Evolutionary conservation across 2,113 vertebrate genomes (phyloP), one percentile per base, ranked within the genome.

Genomic region (Microcebus griseorufus): DNA sequence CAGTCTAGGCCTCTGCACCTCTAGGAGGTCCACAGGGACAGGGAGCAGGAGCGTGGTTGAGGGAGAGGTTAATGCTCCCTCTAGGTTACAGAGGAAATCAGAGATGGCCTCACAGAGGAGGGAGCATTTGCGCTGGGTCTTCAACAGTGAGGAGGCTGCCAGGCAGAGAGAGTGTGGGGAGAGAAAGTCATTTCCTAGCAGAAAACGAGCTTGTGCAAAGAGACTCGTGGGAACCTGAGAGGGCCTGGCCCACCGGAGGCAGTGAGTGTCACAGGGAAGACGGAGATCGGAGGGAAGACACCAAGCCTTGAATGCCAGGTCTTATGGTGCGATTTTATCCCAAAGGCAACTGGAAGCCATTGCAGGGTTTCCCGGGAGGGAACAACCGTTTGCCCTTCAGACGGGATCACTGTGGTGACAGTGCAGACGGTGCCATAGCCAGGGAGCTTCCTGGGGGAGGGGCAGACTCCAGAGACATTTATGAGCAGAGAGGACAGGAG

Each of bases 11-110:
- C 17, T 23, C 34, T 29, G 27, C 2, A 32, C 16, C 70, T 53
- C 29, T 2, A 53, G 88, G 39, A 32, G 34, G 25, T 60, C 62
- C 22, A 81, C 76, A 81, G n/a, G 88, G 11, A 72, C 6, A 7
- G 45, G 9, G 2, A 55, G 5, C 27, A 8, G 67, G 53, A 76
- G 39, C 34, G 0, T 0, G 0, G 27, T 8, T 9, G n/a, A 17
- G 34, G 42, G 25, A 53, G 58, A 78, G 25, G 55, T 29, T 6
- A 12, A 37, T 1, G 42, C 70, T 76, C 85, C 53, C 84, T 73
- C 34, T 27, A 6, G 13, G 39, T 37, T 60, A n/a, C 1, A 16
- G 87, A 51, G 53, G 55, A 95, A 91, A 95, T 72, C 39, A 88
- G 34, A 90, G 73, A 18, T 22, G 64, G 69, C 51, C 82, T 91